Evolutionary conservation across 2,888 invertebrate species (phyloP), one percentile per base, ranked within the genome.

Genomic region (Dermolepida albohirtum): DNA sequence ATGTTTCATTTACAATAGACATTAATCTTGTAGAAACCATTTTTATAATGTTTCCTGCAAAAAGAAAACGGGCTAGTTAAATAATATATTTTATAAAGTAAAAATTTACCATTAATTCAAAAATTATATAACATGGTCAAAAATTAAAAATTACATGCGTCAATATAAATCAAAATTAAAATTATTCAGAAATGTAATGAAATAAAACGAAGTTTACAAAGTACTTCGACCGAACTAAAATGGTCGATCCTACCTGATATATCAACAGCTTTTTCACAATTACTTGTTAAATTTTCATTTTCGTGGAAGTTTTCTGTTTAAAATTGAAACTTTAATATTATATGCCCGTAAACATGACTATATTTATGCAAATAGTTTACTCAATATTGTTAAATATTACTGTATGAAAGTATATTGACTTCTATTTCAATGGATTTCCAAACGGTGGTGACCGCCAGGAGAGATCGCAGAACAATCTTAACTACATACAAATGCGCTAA

Each of bases 21-120:
- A 86, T 86, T 76, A 85, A 85, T 74, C 87, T 84, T 68, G 86
- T 87, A 27, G 85, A 86, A 72, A 87, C 87, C 87, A 86, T 87
- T 80, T 79, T 84, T 52, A 44, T 34, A 14, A 44, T 44, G 16
- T 54, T 52, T 47, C 43, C 52, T 54, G 44, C 12, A 47, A 52
- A 57, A 22, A n/a, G n/a, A n/a, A 51, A 51, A 17, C 8, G 22
- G n/a, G 22, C 51, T 14, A 54, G 27, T 65, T 65, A 52, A 16
- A 34, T n/a, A 49, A 43, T 5, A 17, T 44, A 22, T 47, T 47
- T 49, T 34, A 47, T 47, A 62, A 47, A 47, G 34, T 22, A 34
- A 62, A 62, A 47, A 40, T 40, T 54, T 47, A 2, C 43, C 43
- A 64, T 52, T 54, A 41, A 34, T 17, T 12, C 11, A 7, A 54